These are phyloP conservation scores for Heliconius hermathena DNA, from an alignment of 1,140 invertebrate species.

Conservation along the genomic window DNA sequence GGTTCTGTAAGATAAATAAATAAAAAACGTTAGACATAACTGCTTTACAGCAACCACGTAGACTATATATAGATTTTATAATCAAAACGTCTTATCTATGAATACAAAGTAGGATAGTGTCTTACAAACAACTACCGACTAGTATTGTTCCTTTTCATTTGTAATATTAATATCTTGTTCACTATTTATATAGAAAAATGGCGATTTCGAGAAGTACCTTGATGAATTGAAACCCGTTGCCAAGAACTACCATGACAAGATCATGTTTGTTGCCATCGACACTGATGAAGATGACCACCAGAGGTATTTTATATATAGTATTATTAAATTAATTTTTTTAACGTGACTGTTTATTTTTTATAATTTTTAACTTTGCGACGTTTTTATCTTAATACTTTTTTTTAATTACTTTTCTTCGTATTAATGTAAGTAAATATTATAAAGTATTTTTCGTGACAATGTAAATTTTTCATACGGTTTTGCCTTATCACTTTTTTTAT, in stretches of 20 bases:
- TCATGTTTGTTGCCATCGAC: slow-evolving; percentile 98
- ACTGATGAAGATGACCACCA: slow-evolving; percentile 97
- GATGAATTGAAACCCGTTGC: slow-evolving; percentile 91
- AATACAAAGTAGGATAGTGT: background rate
- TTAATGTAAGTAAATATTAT: too few relatives aligned
- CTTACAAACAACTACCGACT: background rate
- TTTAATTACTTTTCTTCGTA: too few relatives aligned
- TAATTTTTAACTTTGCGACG: too few relatives aligned
- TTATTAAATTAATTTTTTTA: background rate
- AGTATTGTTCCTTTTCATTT: too few relatives aligned
- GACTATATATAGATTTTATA: background rate
- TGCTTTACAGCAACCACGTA: background rate
- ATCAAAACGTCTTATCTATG: background rate
- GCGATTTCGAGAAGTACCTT: slow-evolving; percentile 90
- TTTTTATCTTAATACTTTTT: too few relatives aligned
- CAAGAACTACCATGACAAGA: slow-evolving; percentile 94
- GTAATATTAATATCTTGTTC: background rate
- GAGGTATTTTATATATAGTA: slow-evolving; percentile 77
- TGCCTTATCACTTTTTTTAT: too few relatives aligned
- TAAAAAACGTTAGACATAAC: background rate
- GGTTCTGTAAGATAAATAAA: background rate
- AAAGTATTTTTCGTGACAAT: too few relatives aligned
- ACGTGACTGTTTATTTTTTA: too few relatives aligned
- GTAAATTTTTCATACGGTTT: too few relatives aligned
- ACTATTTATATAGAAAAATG: slow-evolving; percentile 82